Conservation (phyloP, 2,113 vertebrate species). For the Brienomyrus brachyistius region DNA sequence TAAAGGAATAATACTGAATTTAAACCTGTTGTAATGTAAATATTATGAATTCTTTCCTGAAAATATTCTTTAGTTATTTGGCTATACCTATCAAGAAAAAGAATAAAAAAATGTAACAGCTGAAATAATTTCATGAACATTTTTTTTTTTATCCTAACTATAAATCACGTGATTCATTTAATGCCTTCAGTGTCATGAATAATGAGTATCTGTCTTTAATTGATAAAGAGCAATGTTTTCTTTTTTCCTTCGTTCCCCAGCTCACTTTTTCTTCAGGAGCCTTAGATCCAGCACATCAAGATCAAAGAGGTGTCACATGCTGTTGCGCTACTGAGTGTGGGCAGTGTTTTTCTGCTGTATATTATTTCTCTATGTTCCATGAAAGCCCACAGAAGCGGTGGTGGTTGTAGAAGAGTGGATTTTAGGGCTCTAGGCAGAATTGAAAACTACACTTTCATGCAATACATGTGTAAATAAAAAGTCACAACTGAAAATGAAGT, state of each 20-base stretch:
- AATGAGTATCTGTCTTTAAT: slow-evolving; percentile 54
- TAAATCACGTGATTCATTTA: slow-evolving; percentile 7
- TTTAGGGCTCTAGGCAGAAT: not conserved
- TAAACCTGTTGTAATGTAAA: not conserved
- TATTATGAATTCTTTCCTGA: not conserved
- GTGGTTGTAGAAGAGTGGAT: slow-evolving; percentile 31
- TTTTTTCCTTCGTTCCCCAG: slow-evolving; percentile 11
- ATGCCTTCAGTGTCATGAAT: slow-evolving; percentile 38
- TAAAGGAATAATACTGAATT: not conserved
- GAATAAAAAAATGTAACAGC: not conserved
- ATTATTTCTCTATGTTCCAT: slow-evolving; percentile 55
- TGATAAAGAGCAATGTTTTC: slow-evolving; percentile 46
- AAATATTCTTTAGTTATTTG: not conserved
- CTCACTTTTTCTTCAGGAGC: slow-evolving; percentile 49
- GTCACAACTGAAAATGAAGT: not conserved
- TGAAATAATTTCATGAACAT: slow-evolving; percentile 14
- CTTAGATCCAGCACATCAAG: slow-evolving; percentile 51
- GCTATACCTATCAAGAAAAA: not conserved
- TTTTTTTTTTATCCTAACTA: slow-evolving; percentile 12
- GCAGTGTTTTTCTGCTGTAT: slow-evolving; percentile 49
- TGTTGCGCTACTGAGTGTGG: slow-evolving; percentile 46
- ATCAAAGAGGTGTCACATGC: slow-evolving; percentile 64
- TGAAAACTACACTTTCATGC: not conserved
- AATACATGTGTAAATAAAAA: not conserved
- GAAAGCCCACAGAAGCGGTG: slow-evolving; percentile 39